Percentiles rank a stretch among this genome's conserved stretches.
phyloP scores from a whole-genome alignment of 1,140 invertebrate species.

The Belonocnema kinseyi region DNA sequence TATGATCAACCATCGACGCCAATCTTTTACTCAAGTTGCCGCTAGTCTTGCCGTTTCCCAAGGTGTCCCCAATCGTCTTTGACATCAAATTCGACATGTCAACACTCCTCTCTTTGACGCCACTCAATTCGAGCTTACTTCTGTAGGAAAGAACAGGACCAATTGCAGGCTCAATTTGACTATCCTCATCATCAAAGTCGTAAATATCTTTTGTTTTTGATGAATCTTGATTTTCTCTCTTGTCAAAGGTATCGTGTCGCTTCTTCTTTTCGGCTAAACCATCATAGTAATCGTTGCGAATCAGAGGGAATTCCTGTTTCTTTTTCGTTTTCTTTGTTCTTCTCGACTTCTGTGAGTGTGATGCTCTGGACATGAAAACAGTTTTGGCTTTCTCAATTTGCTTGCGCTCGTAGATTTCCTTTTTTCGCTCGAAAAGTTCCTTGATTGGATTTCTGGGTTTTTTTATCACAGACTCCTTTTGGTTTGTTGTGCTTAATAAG shows the following conservation, averaged over 20 bases:
- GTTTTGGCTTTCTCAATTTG: conserved; percentile 38
- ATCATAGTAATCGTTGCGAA: conserved; percentile 58
- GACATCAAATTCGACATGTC: conserved; percentile 42
- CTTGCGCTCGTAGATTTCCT: conserved; percentile 68
- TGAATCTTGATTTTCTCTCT: conserved; percentile 40
- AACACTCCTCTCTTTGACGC: conserved; percentile 34
- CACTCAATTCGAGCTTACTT: conserved; percentile 50
- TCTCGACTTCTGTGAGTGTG: conserved; percentile 50
- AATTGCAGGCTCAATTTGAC: conserved; percentile 55
- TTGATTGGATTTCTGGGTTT: conserved; percentile 70
- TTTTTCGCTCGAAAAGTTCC: conserved; percentile 72
- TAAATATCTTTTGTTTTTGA: conserved; percentile 68
- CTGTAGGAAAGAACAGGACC: conserved; percentile 65
- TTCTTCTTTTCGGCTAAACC: conserved; percentile 68
- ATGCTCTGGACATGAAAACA: neutral
- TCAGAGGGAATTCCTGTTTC: conserved; percentile 66
- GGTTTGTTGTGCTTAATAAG: conserved; percentile 33
- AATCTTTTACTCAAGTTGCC: conserved; percentile 49
- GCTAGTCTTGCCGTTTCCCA: conserved; percentile 55
- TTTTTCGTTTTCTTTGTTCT: conserved; percentile 64
- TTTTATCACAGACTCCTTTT: conserved; percentile 53
- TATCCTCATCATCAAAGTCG: conserved; percentile 73
- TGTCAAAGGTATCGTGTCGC: conserved; percentile 57
- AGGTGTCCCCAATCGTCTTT: conserved; percentile 38
- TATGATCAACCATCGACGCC: conserved; percentile 59